phyloP scores from a whole-genome alignment of 2,797 vertebrate genomes.

The Poecilia velifera region DNA sequence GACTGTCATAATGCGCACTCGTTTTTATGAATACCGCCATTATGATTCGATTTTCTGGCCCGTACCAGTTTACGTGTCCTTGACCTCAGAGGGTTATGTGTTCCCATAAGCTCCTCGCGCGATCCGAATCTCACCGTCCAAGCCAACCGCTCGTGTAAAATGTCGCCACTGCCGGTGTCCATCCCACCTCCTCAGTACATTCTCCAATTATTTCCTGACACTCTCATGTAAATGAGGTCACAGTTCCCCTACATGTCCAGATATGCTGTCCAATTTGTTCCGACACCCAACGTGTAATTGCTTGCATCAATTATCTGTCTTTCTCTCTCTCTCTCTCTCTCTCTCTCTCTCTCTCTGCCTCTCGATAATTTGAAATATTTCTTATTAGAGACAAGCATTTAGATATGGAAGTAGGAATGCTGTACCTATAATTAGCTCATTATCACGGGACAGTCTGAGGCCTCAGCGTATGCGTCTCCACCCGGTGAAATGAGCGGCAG shows the following conservation, averaged over 20 bases:
- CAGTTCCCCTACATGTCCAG: conserved; percentile 79
- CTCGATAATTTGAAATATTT: conserved; percentile 82
- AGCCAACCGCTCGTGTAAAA: conserved; percentile 60
- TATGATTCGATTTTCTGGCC: conserved; percentile 64
- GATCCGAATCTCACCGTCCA: conserved; percentile 49
- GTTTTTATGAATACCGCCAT: conserved; percentile 71
- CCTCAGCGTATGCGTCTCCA: conserved; percentile 30
- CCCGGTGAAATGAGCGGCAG: conserved; percentile 54
- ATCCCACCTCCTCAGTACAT: conserved; percentile 75
- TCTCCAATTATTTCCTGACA: conserved; percentile 82
- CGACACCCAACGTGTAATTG: conserved; percentile 84
- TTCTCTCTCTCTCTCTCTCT: conserved; percentile 74
- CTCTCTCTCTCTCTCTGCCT: conserved; percentile 71
- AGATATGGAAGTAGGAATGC: conserved; percentile 76
- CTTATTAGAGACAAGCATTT: conserved; percentile 80
- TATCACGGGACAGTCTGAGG: conserved; percentile 66
- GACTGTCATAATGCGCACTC: conserved; percentile 70
- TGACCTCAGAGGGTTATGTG: conserved; percentile 31
- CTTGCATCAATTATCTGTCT: conserved; percentile 82
- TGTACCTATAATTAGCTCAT: conserved; percentile 84
- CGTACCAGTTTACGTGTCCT: conserved; percentile 39
- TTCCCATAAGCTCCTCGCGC: conserved; percentile 44
- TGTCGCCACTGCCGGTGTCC: conserved; percentile 41
- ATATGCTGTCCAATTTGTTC: conserved; percentile 83
- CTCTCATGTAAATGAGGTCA: conserved; percentile 82